Evolutionary conservation across 2,888 invertebrate genomes (phyloP).

Genomic region (Eupeodes latifasciatus): DNA sequence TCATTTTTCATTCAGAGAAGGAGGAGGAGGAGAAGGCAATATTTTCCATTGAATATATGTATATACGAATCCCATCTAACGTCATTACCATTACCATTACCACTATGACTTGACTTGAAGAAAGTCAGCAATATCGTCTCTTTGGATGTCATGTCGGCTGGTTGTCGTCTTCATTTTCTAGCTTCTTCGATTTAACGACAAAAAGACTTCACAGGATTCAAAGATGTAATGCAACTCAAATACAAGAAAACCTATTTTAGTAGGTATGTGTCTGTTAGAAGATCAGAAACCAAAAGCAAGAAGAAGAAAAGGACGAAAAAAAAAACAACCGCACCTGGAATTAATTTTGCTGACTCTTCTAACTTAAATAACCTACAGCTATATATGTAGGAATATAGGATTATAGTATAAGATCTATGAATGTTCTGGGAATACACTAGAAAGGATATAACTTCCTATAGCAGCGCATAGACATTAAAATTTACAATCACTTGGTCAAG

Average conservation of each 20-base stretch:
- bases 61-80: neutral
- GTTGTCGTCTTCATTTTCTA: neutral
- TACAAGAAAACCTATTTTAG: constrained; percentile 20
- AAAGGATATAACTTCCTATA: constrained; percentile 66
- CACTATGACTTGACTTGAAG: constrained; percentile 2
- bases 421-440: constrained; percentile 17
- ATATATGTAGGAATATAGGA: neutral
- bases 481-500: constrained; percentile 76
- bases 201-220: constrained; percentile 33
- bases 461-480: constrained; percentile 72
- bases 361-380: constrained; percentile 19
- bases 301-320: neutral
- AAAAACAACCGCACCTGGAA: constrained; percentile 57
- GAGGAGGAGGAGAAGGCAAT: neutral
- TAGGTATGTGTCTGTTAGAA: constrained; percentile 20
- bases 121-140: constrained; percentile 34
- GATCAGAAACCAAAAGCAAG: constrained; percentile 10
- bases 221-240: constrained; percentile 66
- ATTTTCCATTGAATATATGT: neutral
- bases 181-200: constrained; percentile 31
- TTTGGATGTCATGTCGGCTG: no score
- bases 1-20: constrained; percentile 1
- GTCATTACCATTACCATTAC: neutral
- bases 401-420: no score
- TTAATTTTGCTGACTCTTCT: constrained; percentile 55